Evolutionary conservation across 2,888 invertebrate species (phyloP).

Genomic region (Gibbula magus): DNA sequence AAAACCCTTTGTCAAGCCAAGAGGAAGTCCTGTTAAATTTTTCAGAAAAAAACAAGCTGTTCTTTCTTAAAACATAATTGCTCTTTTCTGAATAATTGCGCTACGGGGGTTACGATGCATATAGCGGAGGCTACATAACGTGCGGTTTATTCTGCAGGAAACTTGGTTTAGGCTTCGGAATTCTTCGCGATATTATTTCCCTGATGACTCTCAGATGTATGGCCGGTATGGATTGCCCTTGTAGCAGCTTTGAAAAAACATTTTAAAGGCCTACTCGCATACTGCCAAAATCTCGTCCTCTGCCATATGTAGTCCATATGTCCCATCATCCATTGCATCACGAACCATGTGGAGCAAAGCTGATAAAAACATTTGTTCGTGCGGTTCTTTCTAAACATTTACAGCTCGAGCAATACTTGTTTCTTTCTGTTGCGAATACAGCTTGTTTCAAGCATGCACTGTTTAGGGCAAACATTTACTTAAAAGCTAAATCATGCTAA

Average conservation of each 20-base stretch:
- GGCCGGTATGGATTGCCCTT: not conserved
- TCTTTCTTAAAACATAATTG: constrained; percentile 8
- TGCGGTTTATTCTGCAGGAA: constrained; percentile 1
- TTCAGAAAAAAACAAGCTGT: not conserved
- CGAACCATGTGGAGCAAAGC: not conserved
- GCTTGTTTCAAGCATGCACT: not conserved
- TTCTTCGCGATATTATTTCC: not conserved
- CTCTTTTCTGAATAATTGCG: constrained; percentile 1
- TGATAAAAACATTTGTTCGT: constrained; percentile 1
- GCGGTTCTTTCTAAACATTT: not conserved
- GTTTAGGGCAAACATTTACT: constrained; percentile 1
- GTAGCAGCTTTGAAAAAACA: not conserved
- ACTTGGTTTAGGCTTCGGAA: not conserved
- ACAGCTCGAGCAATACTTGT: not conserved
- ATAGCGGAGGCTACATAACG: not conserved
- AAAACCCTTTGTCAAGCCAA: not conserved
- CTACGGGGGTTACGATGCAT: not conserved
- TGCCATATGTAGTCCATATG: not conserved
- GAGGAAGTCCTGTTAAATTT: not conserved
- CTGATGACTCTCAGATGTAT: not conserved
- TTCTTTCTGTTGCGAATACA: constrained; percentile 1
- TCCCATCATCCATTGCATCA: not conserved
- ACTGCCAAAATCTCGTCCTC: not conserved
- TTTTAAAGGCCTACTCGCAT: not conserved
- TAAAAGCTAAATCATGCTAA: not conserved